Evolutionary conservation across 2,113 vertebrate genomes (phyloP), one percentile per base, ranked within the genome.

Genomic region (Sebastes schlegelii): DNA sequence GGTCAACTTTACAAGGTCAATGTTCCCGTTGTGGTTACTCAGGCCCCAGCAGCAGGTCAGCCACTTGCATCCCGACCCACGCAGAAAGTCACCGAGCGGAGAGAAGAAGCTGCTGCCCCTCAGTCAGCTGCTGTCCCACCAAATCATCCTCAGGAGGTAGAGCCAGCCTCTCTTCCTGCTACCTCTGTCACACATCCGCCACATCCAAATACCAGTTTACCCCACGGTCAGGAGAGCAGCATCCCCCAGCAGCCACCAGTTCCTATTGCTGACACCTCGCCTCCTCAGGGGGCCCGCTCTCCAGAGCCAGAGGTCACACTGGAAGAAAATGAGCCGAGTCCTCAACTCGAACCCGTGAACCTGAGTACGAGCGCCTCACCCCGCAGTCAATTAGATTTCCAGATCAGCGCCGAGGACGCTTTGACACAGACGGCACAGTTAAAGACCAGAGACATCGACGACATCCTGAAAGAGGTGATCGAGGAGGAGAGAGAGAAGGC

Each of bases 1-100:
- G 98, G 97, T 61, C 97, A 98, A 0, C 92, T 99, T 68, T 99
- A 97, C 88, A 98, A 99, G 86, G 97, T 99, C 43, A 98, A 96
- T 17, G 92, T 99, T 78, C 98, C 98, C 17, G 94, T 99, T 19
- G 92, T 98, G 95, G 97, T 99, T n/a, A 95, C 97, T 1, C 97
- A 97, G 89, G 91, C 96, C 43, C 82, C 96, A 0, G 96, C 96
- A 0, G 96, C 92, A 49, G 92, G 94, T 64, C 90, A 96, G 65
- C 91, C 83, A 12, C 40, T 95, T 79, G 82, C 94, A 1, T 89
- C 95, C 62, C 95, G 90, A 43, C 88, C 95, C 1, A 17, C 92
- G 74, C 95, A 94, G 52, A 96, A 95, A 57, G 75, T 95, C 19
- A 63, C 94, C 43, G 95, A 96, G 21, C 92, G 92, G 55, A 88